phyloP scores from a whole-genome alignment of 2,797 vertebrate species.

The Pseudocheirus occidentalis region DNA sequence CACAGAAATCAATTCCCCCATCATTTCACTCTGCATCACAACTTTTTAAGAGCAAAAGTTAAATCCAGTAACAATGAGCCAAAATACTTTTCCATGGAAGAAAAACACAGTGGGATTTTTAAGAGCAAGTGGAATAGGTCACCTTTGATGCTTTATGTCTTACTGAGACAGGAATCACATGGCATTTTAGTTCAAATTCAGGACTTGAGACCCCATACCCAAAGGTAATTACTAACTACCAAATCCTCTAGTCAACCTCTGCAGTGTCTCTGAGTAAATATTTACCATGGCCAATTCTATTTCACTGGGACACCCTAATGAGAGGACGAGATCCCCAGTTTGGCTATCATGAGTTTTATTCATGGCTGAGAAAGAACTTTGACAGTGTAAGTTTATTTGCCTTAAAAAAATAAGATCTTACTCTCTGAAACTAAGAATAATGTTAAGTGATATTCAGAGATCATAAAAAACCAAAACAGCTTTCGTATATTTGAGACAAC shows the following conservation, averaged over 20 bases:
- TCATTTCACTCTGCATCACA: slow-evolving; percentile 70
- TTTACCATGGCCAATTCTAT: slow-evolving; percentile 34
- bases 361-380: slow-evolving; percentile 62
- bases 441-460: slow-evolving; percentile 63
- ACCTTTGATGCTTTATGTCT: slow-evolving; percentile 16
- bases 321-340: slow-evolving; percentile 48
- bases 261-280: slow-evolving; percentile 21
- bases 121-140: slow-evolving; percentile 51
- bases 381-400: slow-evolving; percentile 29
- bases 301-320: slow-evolving; percentile 40
- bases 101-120: slow-evolving; percentile 51
- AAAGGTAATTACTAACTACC: slow-evolving; percentile 5
- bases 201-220: slow-evolving; percentile 37
- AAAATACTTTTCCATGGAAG: slow-evolving; percentile 56
- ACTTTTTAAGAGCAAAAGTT: slow-evolving; percentile 78
- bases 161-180: slow-evolving; percentile 19
- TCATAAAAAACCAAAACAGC: slow-evolving; percentile 75
- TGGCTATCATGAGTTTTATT: slow-evolving; percentile 64
- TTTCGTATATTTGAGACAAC: slow-evolving; percentile 61
- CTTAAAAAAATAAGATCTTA: slow-evolving; percentile 45
- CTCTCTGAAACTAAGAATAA: slow-evolving; percentile 60
- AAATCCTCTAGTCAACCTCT: background rate
- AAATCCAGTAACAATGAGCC: slow-evolving; percentile 60
- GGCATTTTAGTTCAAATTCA: slow-evolving; percentile 46
- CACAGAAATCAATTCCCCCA: slow-evolving; percentile 77